Evolutionary conservation across 2,888 invertebrate genomes (phyloP).

Genomic region (Tyria jacobaeae): DNA sequence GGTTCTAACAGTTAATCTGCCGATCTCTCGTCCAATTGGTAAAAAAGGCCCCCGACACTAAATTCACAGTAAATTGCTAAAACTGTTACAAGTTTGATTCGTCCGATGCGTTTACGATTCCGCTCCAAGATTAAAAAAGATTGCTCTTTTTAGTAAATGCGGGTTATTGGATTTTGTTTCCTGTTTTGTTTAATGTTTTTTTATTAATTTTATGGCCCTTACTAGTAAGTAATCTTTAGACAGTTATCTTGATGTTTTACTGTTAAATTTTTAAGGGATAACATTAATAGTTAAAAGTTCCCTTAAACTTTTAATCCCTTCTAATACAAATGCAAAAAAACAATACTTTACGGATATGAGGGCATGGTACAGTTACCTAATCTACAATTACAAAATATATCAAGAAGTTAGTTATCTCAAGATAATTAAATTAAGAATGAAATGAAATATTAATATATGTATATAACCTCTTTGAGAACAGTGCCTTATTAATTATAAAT

Average conservation of each 20-base stretch:
- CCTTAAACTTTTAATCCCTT: too few species aligned
- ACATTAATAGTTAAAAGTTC: too few species aligned
- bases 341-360: too few species aligned
- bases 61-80: constrained; percentile 83
- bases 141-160: constrained; percentile 79
- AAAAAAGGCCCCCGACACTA: constrained; percentile 77
- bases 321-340: too few species aligned
- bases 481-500: too few species aligned
- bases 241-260: constrained; percentile 20
- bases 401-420: too few species aligned
- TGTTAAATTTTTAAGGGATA: not conserved
- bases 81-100: constrained; percentile 75
- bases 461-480: too few species aligned
- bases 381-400: too few species aligned
- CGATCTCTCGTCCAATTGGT: constrained; percentile 81
- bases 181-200: constrained; percentile 50
- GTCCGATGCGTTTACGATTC: constrained; percentile 72
- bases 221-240: constrained; percentile 38
- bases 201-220: constrained; percentile 53
- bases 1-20: constrained; percentile 73
- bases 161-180: constrained; percentile 73
- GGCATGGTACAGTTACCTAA: too few species aligned
- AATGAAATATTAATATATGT: too few species aligned
- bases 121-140: constrained; percentile 66
- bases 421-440: too few species aligned